Base-by-base conservation (phyloP, 1,140 invertebrate species). In the Drosophila elegans region DNA sequence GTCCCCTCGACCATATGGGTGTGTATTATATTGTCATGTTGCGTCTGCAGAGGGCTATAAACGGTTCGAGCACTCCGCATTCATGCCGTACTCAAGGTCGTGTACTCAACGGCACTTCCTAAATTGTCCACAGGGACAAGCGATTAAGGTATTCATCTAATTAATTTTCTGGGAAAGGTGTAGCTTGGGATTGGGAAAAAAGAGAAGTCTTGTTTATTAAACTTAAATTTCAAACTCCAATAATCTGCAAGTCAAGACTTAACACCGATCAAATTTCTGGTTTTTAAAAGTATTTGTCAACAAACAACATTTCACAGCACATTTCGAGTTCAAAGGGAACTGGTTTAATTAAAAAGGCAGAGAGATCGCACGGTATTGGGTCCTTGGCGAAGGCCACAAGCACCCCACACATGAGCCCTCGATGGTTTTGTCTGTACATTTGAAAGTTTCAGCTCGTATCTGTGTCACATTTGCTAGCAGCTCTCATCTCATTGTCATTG, bases 381-480 rank as follows among this genome's bases (percentile, higher is more conserved):
- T 10, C 34, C 13, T n/a, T 21, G 42, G 13, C 4, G n/a, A 34
- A 41, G 29, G 29, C 29, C 29, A 36, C 49, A 45, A 16, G 32
- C 10, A 27, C 16, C 21, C 38, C 6, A 45, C 39, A 27, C 21
- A 45, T 27, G 13, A 54, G 49, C 52, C 16, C 49, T 45, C 41
- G 25, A 46, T 68, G 12, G 25, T 25, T 55, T 46, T 21, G 5
- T 29, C 34, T 41, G 49, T 42, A 46, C 67, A 71, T 56, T 56
- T 68, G 64, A 71, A 56, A 48, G 63, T 39, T 48, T 55, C 51
- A 27, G 16, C 46, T 49, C 64, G 38, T 71, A 71, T 71, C 67
- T 57, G 67, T 71, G 44, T 57, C 64, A 41, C 64, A 36, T 71
- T 71, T 56, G 67, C 67, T 57, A 64, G 67, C 64, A 71, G 51